These are phyloP conservation scores for Chironomus striatipennis DNA, from an alignment of 1,140 invertebrate species.

Conservation along the genomic window DNA sequence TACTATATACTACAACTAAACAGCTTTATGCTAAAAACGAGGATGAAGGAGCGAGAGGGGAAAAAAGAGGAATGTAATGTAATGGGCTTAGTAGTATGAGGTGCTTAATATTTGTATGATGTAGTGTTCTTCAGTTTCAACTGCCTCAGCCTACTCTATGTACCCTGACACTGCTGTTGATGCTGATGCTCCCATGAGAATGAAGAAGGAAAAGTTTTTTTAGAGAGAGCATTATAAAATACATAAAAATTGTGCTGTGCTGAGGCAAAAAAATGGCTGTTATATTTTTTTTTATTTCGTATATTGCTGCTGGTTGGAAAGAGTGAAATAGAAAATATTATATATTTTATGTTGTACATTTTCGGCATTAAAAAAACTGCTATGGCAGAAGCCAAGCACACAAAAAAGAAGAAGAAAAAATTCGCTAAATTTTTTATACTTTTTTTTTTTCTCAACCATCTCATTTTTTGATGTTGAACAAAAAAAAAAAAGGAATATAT, in stretches of 20 bases:
- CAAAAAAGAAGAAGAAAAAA: too few relatives aligned
- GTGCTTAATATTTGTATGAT: slow-evolving; percentile 23
- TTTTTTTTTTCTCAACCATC: not conserved
- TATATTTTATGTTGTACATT: slow-evolving; percentile 17
- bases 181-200: not conserved
- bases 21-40: too few relatives aligned
- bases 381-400: not conserved
- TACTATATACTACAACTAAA: too few relatives aligned
- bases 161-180: too few relatives aligned
- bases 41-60: too few relatives aligned
- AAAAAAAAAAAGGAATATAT: not conserved
- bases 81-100: not conserved
- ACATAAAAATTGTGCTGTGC: slow-evolving; percentile 17
- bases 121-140: slow-evolving; percentile 19
- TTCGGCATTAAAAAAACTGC: slow-evolving; percentile 12
- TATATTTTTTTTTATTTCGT: not conserved
- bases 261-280: slow-evolving; percentile 2
- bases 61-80: too few relatives aligned
- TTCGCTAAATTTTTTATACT: too few relatives aligned
- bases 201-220: slow-evolving; percentile 14
- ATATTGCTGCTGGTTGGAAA: not conserved
- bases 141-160: not conserved
- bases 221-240: slow-evolving; percentile 18
- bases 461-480: not conserved
- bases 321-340: slow-evolving; percentile 22